Percentiles rank a stretch among this genome's conserved stretches.
phyloP scores from a whole-genome alignment of 2,797 vertebrate genomes.

The Echeneis naucrates region DNA sequence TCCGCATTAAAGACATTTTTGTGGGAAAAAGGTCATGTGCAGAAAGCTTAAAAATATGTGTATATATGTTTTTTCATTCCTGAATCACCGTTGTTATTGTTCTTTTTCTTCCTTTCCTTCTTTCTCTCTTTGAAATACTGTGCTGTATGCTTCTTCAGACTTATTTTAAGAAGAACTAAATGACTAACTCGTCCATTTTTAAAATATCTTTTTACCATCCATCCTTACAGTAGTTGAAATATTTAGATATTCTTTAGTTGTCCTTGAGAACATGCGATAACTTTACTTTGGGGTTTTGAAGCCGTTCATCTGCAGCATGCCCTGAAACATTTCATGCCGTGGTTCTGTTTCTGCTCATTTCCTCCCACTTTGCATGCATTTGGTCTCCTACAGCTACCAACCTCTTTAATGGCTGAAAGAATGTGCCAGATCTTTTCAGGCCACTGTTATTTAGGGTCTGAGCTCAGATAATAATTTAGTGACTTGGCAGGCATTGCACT shows the following conservation, averaged over 20 bases:
- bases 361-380: constrained; percentile 43
- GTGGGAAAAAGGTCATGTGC: too few relatives aligned
- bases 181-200: too few relatives aligned
- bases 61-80: too few relatives aligned
- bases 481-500: constrained; percentile 41
- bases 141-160: too few relatives aligned
- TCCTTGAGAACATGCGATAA: background rate
- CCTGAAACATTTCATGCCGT: background rate
- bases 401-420: constrained; percentile 46
- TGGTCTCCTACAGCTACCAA: constrained; percentile 56
- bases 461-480: constrained; percentile 53
- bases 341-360: constrained; percentile 24
- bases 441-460: constrained; percentile 49
- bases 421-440: constrained; percentile 62
- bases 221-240: too few relatives aligned
- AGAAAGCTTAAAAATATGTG: too few relatives aligned
- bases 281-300: constrained; percentile 4
- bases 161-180: too few relatives aligned
- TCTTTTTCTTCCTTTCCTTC: background rate
- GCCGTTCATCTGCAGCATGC: background rate
- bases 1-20: too few relatives aligned
- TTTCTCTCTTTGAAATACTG: too few relatives aligned
- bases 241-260: too few relatives aligned
- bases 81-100: too few relatives aligned
- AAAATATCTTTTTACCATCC: too few relatives aligned